Base-by-base conservation (phyloP, 2,888 invertebrate genomes). In the Folsomia candida region DNA sequence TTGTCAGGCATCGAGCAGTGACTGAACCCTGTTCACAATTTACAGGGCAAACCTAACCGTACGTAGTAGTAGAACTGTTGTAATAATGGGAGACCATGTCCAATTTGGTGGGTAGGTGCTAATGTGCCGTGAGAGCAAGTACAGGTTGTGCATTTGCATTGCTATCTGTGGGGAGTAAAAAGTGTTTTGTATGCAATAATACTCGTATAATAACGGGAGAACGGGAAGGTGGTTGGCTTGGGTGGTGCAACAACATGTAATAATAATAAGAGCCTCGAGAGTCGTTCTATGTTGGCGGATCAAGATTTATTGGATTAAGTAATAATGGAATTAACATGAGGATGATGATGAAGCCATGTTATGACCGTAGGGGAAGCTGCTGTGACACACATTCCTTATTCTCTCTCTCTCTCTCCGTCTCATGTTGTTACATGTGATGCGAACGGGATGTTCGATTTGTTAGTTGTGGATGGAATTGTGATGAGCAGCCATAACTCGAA, bases 81-180 rank as follows among this genome's bases (percentile, higher is more conserved):
- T 26, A 24, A 59, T 59, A 6, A 59, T 25, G 24, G 24, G 60
- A 60, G 25, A 24, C 60, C 60, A 25, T 60, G 60, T 60, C 60
- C 25, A 60, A 60, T 60, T 60, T 60, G 25, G 60, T 57, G 57
- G 57, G 20, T 57, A 20, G 24, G 57, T 57, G 37, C 37, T 37
- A 37, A 37, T 37, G 37, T 37, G 37, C 37, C 37, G 14, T 37
- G 37, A 14, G n/a, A n/a, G n/a, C n/a, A n/a, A n/a, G n/a, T n/a
- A n/a, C n/a, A n/a, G 4, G 37, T 9, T 37, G 37, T 37, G 37
- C 37, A 37, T 37, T 37, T 37, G 4, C 37, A 37, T 37, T 37
- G 37, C 14, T 37, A 14, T 37, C 14, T 4, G 37, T 37, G 37
- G 4, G 37, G 14, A 37, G 37, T 37, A 4, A 37, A 37, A 9